Evolutionary conservation across 1,140 invertebrate species (phyloP), one percentile per base, ranked within the genome.

Genomic region (Drosophila serrata): DNA sequence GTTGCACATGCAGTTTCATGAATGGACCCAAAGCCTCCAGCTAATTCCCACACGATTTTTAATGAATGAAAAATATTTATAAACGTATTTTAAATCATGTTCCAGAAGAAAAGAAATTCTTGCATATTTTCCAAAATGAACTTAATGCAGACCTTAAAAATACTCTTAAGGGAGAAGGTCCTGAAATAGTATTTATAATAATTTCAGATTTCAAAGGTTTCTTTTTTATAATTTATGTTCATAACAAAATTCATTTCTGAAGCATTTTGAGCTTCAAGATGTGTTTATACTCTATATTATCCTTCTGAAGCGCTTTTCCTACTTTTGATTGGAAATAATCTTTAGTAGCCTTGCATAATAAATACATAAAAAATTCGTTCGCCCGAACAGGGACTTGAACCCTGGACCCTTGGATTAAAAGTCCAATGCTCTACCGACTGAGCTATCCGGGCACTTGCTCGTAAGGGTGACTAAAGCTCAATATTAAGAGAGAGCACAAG

Each of bases 391-490:
- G 95, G 95, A 95, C 95, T 95, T 95, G 95, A 95, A 95, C 95
- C 95, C 95, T 95, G 94, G 95, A 95, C 95, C 95, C 95, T 95
- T 95, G 95, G 95, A 95, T 95, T 95, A 95, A 95, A 95, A 95
- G 95, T 95, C 95, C 95, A 85, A 96, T 97, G 96, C 96, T 97
- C 96, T 97, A 97, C 96, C 96, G 96, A 97, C 95, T 96, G 95
- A 96, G 95, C 96, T 96, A 96, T 95, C 95, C 95, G 95, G 95
- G 95, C 95, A 46, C 40, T 33, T 75, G 58, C 5, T 11, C 9
- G 2, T 0, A 7, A 2, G 29, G 19, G 5, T 22, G 11, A 43
- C 64, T 27, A 58, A 70, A 84, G 31, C 1, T 35, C 6, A 46
- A 70, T 46, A 69, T 48, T 33, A 60, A 72, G 42, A 72, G 39